These are phyloP conservation scores for Heteromormyrus szaboi DNA, from an alignment of 2,797 vertebrate genomes.

Conservation along the genomic window DNA sequence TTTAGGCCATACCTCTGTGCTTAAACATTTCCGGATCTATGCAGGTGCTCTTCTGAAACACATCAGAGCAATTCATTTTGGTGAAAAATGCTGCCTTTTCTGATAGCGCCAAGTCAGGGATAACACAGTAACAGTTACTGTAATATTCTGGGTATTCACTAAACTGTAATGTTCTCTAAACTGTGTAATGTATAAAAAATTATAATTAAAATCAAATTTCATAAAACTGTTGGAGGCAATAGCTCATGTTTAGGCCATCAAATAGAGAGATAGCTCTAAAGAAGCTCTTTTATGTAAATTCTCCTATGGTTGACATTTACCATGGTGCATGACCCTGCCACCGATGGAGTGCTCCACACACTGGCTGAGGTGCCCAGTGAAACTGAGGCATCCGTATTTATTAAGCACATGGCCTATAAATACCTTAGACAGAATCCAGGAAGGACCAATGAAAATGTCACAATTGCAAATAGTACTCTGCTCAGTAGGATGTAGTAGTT, in stretches of 20 bases:
- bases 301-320: not conserved
- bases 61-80: constrained; percentile 8
- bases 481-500: not conserved
- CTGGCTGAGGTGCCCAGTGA: not conserved
- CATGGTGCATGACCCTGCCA: not conserved
- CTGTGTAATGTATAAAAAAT: not conserved
- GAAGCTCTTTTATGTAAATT: not conserved
- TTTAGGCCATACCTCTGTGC: not conserved
- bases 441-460: not conserved
- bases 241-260: not conserved
- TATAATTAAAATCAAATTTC: not conserved
- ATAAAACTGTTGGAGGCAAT: not conserved
- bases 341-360: not conserved
- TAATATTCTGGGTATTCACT: not conserved
- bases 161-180: not conserved
- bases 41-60: not conserved
- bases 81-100: constrained; percentile 17
- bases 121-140: not conserved
- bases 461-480: not conserved
- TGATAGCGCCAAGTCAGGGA: constrained; percentile 22
- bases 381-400: not conserved
- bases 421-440: not conserved
- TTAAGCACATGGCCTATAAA: not conserved
- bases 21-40: not conserved
- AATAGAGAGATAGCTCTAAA: not conserved